A percentile compares a stretch with the other conserved stretches of the same genome.
phyloP scores from a whole-genome alignment of 2,888 invertebrate genomes.

The Teinopalpus imperialis region DNA sequence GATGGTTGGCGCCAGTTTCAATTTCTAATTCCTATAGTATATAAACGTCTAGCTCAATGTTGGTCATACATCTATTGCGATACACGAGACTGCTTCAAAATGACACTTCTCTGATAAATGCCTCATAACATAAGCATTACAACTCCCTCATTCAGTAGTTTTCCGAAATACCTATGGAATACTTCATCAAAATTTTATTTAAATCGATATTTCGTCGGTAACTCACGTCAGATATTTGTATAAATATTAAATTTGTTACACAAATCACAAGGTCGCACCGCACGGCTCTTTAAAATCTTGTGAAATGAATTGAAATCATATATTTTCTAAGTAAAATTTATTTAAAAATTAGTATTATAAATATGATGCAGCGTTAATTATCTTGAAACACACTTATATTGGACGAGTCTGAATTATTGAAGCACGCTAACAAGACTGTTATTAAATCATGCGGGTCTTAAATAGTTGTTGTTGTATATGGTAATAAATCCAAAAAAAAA shows the following conservation, averaged over 20 bases:
- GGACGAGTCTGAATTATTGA: not conserved
- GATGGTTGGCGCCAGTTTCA: not conserved
- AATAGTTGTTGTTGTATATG: not conserved
- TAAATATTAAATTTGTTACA: too few relatives aligned
- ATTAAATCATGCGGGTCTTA: constrained; percentile 14
- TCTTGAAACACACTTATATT: too few relatives aligned
- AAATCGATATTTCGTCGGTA: not conserved
- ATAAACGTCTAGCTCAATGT: constrained; percentile 9
- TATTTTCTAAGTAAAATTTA: too few relatives aligned
- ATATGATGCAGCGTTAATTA: too few relatives aligned
- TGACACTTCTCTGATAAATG: constrained; percentile 1
- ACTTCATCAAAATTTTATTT: constrained; percentile 6
- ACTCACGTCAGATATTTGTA: not conserved
- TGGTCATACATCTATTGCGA: constrained; percentile 20
- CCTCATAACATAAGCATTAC: constrained; percentile 14
- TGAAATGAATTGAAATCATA: too few relatives aligned
- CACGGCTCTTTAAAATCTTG: too few relatives aligned
- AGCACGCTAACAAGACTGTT: constrained; percentile 10
- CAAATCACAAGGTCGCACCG: too few relatives aligned
- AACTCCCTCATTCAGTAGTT: constrained; percentile 9
- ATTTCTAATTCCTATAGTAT: constrained; percentile 15
- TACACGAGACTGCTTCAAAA: not conserved
- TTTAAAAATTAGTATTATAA: too few relatives aligned
- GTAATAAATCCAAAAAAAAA: not conserved
- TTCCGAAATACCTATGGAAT: constrained; percentile 17